phyloP scores from a whole-genome alignment of 2,797 vertebrate genomes.

The Chelonia mydas region DNA sequence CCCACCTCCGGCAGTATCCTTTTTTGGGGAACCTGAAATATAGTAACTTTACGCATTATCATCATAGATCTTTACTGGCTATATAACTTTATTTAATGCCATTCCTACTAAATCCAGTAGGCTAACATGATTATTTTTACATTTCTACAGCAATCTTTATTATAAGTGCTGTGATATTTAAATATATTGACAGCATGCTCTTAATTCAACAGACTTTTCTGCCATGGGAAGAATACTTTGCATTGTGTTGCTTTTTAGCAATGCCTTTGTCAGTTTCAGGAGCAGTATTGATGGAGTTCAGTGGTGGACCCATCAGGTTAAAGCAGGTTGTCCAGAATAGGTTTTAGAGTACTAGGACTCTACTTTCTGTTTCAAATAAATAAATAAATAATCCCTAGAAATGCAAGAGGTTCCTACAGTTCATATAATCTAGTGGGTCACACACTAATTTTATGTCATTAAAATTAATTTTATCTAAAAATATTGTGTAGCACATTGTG shows the following conservation, averaged over 20 bases:
- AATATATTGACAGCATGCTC: background rate
- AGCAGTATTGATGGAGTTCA: background rate
- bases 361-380: background rate
- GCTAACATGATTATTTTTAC: background rate
- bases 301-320: background rate
- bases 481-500: background rate
- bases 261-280: background rate
- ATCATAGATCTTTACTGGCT: accelerated
- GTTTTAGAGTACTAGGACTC: background rate
- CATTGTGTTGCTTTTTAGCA: background rate
- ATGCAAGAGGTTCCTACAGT: background rate
- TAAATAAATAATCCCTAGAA: background rate
- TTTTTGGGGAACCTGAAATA: too few relatives aligned
- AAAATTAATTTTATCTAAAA: background rate
- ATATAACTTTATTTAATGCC: too few relatives aligned
- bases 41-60: too few relatives aligned
- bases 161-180: background rate
- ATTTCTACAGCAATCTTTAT: background rate
- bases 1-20: too few relatives aligned
- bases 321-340: background rate
- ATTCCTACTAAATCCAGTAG: accelerated
- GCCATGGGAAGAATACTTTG: background rate
- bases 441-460: accelerated
- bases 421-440: background rate
- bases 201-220: background rate